Base-by-base conservation (phyloP, 2,113 vertebrate genomes). In the Micromys minutus region DNA sequence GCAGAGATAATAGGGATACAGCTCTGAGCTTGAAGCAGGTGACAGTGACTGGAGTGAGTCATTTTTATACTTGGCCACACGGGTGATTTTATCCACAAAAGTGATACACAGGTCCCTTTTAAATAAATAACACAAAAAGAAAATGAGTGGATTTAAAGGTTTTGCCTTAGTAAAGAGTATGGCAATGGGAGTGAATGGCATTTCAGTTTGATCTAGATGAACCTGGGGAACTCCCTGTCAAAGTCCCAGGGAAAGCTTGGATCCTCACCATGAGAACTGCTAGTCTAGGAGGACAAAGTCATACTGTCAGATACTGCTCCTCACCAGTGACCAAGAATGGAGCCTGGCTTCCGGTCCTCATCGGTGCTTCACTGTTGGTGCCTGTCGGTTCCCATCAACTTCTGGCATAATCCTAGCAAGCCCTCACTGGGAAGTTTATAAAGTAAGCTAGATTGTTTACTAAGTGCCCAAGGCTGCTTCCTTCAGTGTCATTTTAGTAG, bases 391-490 rank as follows among this genome's bases (percentile, higher is more conserved):
- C 71, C 36, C 67, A 5, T 85, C 75, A 91, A 79, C 72, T 74
- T 72, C 65, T 7, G 57, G 75, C 59, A 45, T 90, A 63, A 42
- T 92, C 42, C 55, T 59, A 81, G 19, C 42, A 97, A 22, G 36
- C 81, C 19, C 29, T 83, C 74, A 71, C 45, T 42, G 57, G 29
- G 31, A 80, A 75, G 12, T 84, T 24, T 92, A 67, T 87, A 72
- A 69, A 74, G 47, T 59, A 77, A 84, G 57, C 39, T 63, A 45
- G 34, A 77, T 93, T 21, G 55, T 79, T 86, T 93, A 71, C 69
- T 9, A 74, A 45, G 39, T 91, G 36, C 74, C 81, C 72, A 95
- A 55, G 12, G 76, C 91, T 85, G 52, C 93, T 94, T 93, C 45
- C 12, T 77, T 69, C 59, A 61, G 17, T 86, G 47, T 89, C 74